A percentile compares a stretch with the other conserved stretches of the same genome.
phyloP scores from a whole-genome alignment of 2,113 vertebrate genomes.

The Copsychus sechellarum region DNA sequence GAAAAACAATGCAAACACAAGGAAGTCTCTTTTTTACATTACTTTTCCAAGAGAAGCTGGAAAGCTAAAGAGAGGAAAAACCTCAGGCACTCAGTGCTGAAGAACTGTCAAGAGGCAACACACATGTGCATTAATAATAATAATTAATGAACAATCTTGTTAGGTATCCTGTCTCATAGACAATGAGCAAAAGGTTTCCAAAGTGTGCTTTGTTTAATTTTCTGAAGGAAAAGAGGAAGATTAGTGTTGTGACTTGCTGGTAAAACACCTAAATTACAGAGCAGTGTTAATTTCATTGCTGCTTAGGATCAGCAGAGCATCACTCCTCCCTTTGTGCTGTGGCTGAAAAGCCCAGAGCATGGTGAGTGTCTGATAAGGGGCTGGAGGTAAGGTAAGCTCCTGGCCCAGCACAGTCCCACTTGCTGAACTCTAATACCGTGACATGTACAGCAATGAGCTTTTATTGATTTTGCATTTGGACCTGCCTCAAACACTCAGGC shows the following conservation, averaged over 20 bases:
- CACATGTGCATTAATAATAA: background rate
- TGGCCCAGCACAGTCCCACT: background rate
- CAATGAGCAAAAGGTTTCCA: background rate
- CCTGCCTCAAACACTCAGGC: conserved; percentile 3
- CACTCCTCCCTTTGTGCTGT: background rate
- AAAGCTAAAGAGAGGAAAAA: background rate
- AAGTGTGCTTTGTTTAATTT: background rate
- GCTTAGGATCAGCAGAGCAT: background rate
- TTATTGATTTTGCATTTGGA: conserved; percentile 38
- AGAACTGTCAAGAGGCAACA: background rate
- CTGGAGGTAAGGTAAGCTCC: background rate
- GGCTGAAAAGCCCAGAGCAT: background rate
- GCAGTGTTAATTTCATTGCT: background rate
- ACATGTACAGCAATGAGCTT: conserved; percentile 6
- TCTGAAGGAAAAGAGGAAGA: background rate
- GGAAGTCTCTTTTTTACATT: background rate
- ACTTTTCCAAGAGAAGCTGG: background rate
- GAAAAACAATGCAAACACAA: background rate
- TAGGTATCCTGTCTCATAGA: background rate
- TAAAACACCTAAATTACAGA: background rate
- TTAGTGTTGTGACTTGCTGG: background rate
- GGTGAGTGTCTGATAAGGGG: background rate
- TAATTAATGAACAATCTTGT: background rate
- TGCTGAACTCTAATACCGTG: background rate
- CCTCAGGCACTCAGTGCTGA: background rate